These are phyloP conservation scores for Etheostoma nigrum DNA, from an alignment of 2,797 vertebrate species.

Conservation along the genomic window DNA sequence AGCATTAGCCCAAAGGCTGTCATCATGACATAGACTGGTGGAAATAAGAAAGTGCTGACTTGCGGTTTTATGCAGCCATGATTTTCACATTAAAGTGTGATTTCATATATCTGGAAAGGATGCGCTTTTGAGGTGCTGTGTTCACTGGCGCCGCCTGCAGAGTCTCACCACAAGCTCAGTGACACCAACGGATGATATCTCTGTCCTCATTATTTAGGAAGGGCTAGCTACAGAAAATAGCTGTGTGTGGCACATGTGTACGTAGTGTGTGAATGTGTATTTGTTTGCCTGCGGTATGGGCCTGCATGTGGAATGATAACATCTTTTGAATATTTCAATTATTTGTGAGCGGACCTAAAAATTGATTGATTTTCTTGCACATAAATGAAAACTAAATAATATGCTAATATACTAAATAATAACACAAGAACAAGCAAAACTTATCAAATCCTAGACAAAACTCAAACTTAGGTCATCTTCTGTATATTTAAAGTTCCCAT, in stretches of 20 bases:
- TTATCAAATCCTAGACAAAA: too few species aligned
- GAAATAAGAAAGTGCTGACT: conserved; percentile 56
- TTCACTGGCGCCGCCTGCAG: conserved; percentile 29
- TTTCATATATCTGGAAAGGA: neutral
- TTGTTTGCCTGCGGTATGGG: neutral
- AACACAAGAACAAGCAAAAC: too few species aligned
- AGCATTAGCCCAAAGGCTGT: conserved; percentile 47
- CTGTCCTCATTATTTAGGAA: conserved; percentile 52
- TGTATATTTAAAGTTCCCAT: too few species aligned
- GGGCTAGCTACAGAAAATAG: neutral
- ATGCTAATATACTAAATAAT: too few species aligned
- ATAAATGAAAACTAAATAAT: too few species aligned
- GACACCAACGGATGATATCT: conserved; percentile 44
- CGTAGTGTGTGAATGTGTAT: neutral
- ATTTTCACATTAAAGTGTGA: conserved; percentile 29
- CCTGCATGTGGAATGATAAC: neutral
- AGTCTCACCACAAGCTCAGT: conserved; percentile 20
- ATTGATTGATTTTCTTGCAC: neutral
- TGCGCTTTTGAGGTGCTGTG: conserved; percentile 9
- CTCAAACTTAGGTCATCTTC: too few species aligned
- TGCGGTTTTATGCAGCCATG: conserved; percentile 34
- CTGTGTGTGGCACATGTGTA: conserved; percentile 8
- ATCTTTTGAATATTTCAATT: too few species aligned
- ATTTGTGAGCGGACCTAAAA: neutral
- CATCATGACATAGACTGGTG: conserved; percentile 48